Evolutionary conservation across 2,888 invertebrate species (phyloP).

Genomic region (Chymomyza procnemis): DNA sequence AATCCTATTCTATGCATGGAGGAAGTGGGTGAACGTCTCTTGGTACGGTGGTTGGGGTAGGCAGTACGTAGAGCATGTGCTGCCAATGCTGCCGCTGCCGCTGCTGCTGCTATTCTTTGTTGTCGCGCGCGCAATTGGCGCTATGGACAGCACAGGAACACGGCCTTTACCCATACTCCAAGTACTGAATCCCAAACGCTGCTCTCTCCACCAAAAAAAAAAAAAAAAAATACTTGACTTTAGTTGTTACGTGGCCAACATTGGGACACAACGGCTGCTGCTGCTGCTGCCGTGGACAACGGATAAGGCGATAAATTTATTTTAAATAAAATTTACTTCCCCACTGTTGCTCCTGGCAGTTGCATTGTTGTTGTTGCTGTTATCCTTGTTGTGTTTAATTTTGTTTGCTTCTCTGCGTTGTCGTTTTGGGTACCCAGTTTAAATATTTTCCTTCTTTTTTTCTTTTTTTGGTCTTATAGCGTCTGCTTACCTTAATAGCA

Average conservation of each 20-base stretch:
- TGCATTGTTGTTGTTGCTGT: neutral
- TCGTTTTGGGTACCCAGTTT: constrained; percentile 42
- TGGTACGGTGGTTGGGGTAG: neutral
- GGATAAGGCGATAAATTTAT: constrained; percentile 73
- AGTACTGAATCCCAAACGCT: constrained; percentile 4
- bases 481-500: constrained; percentile 66
- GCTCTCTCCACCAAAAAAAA: constrained; percentile 10
- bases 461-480: too few species aligned
- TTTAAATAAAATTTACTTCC: constrained; percentile 73
- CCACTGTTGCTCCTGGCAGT: constrained; percentile 41
- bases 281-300: constrained; percentile 66
- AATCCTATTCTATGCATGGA: neutral
- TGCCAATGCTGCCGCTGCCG: constrained; percentile 24
- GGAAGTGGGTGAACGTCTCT: neutral
- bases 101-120: constrained; percentile 34
- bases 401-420: constrained; percentile 52
- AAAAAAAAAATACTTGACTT: constrained; percentile 8
- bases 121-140: constrained; percentile 64
- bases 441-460: constrained; percentile 61
- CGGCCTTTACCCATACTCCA: constrained; percentile 27
- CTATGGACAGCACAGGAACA: constrained; percentile 49
- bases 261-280: constrained; percentile 2
- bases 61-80: neutral
- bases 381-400: constrained; percentile 51
- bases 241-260: constrained; percentile 3